phyloP scores from a whole-genome alignment of 2,888 invertebrate genomes.

The Alloplasta piceator region DNA sequence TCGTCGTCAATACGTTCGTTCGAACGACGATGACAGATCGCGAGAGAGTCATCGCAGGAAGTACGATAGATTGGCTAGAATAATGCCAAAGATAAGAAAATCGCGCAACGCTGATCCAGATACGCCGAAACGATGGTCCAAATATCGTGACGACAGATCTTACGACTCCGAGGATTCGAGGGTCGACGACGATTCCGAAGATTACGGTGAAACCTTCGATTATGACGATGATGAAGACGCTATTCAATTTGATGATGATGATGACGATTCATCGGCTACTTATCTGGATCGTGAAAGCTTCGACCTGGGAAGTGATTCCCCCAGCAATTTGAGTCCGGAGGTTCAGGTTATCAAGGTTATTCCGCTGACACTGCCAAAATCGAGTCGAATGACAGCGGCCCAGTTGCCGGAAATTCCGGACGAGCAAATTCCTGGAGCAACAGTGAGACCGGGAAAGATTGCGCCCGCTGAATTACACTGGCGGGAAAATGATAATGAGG shows the following conservation, averaged over 20 bases:
- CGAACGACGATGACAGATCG: not conserved
- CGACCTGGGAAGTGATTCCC: not conserved
- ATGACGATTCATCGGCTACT: not conserved
- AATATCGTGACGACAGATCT: slow-evolving; percentile 31
- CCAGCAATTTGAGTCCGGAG: slow-evolving; percentile 23
- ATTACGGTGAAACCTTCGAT: slow-evolving; percentile 21
- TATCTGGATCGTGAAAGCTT: not conserved
- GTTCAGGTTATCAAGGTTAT: slow-evolving; percentile 59
- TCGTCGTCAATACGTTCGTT: slow-evolving; percentile 1
- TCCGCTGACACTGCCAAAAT: slow-evolving; percentile 41
- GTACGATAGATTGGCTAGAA: slow-evolving; percentile 1
- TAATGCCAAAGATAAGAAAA: slow-evolving; percentile 24
- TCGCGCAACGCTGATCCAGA: slow-evolving; percentile 29
- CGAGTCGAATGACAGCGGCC: slow-evolving; percentile 44
- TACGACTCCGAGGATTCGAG: slow-evolving; percentile 11
- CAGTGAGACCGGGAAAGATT: slow-evolving; percentile 46
- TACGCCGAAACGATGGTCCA: not conserved
- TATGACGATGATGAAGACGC: slow-evolving; percentile 12
- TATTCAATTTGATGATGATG: not conserved
- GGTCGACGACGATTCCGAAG: not conserved
- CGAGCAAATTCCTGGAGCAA: slow-evolving; percentile 2
- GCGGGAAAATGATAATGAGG: slow-evolving; percentile 2
- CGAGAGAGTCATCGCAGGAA: slow-evolving; percentile 18
- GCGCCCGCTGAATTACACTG: slow-evolving; percentile 42
- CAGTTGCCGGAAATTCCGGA: slow-evolving; percentile 57